Evolutionary conservation across 2,797 vertebrate species (phyloP).

Genomic region (Pangasius krempfi): DNA sequence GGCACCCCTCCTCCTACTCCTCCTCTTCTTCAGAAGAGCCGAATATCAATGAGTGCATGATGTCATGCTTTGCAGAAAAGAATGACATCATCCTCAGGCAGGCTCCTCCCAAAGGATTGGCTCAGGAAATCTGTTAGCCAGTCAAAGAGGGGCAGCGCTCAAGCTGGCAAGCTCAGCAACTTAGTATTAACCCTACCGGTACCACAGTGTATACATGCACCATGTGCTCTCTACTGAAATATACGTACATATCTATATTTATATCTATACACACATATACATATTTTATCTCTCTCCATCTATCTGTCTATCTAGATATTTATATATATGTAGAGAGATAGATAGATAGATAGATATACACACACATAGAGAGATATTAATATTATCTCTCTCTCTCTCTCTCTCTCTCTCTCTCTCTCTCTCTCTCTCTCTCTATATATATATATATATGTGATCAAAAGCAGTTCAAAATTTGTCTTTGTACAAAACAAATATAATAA

Average conservation of each 20-base stretch:
- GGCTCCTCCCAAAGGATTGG: slow-evolving; percentile 49
- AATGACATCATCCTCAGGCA: slow-evolving; percentile 67
- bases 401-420: too few species aligned
- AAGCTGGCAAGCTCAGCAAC: slow-evolving; percentile 55
- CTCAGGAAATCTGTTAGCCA: slow-evolving; percentile 53
- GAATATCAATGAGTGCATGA: slow-evolving; percentile 70
- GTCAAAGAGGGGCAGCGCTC: slow-evolving; percentile 48
- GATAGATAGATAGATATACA: background rate
- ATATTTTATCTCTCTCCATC: too few species aligned
- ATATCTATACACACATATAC: too few species aligned
- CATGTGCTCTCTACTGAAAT: background rate
- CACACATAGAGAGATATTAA: too few species aligned
- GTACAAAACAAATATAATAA: background rate
- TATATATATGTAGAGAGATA: background rate
- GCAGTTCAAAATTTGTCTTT: background rate
- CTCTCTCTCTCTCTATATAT: too few species aligned
- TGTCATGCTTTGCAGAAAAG: slow-evolving; percentile 65
- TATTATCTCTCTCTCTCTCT: too few species aligned
- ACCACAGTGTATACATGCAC: background rate
- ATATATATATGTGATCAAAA: background rate
- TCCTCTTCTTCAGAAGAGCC: slow-evolving; percentile 52
- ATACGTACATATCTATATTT: too few species aligned
- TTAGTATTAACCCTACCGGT: slow-evolving; percentile 49
- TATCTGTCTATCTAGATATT: too few species aligned
- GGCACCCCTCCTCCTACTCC: slow-evolving; percentile 27